Conservation (phyloP, 2,797 vertebrate genomes). For the Varecia variegata region DNA sequence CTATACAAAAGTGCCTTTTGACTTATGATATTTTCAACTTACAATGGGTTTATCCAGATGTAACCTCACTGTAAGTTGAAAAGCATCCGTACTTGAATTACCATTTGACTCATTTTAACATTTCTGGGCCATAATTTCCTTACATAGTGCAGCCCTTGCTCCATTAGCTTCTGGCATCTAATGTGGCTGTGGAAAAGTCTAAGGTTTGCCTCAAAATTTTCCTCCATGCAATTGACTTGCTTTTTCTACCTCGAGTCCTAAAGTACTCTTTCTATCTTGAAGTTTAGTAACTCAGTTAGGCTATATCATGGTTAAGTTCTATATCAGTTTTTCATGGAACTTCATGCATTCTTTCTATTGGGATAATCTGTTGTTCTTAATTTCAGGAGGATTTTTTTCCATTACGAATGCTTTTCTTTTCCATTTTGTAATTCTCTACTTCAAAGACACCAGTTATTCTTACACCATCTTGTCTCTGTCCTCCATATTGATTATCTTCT, state of each 20-base stretch:
- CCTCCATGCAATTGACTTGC: background rate
- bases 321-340: background rate
- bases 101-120: background rate
- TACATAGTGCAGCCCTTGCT: background rate
- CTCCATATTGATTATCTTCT: background rate
- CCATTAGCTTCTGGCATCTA: background rate
- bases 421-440: conserved; percentile 2
- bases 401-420: background rate
- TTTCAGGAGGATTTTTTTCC: background rate
- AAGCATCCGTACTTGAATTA: background rate
- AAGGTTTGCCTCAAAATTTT: background rate
- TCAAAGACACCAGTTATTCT: background rate
- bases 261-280: background rate
- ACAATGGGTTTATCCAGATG: background rate
- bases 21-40: background rate
- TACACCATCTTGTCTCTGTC: background rate
- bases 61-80: background rate
- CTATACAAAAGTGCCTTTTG: too few relatives aligned
- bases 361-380: background rate
- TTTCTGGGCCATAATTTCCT: background rate
- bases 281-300: background rate
- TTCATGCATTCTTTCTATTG: background rate
- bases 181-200: background rate
- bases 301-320: background rate
- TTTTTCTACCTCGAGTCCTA: background rate